Percentiles rank a stretch among this genome's conserved stretches.
Evolutionary conservation across 2,888 invertebrate species (phyloP).

Genomic region (Caradrina kadenii): DNA sequence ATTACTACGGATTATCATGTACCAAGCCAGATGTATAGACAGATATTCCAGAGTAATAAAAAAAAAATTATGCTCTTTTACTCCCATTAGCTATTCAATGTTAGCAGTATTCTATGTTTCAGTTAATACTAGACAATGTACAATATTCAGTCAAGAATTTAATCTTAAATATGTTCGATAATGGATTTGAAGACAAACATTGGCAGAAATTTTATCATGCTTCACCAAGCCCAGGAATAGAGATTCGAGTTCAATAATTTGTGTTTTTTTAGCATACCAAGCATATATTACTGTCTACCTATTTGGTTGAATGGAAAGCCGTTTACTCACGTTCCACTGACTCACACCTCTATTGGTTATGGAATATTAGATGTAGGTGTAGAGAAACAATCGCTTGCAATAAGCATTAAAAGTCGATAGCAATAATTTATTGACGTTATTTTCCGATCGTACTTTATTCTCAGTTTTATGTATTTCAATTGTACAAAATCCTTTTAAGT

Average conservation of each 20-base stretch:
- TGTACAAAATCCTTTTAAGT: slow-evolving; percentile 10
- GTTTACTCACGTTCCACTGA: slow-evolving; percentile 63
- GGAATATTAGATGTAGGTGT: slow-evolving; percentile 56
- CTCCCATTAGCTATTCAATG: background rate
- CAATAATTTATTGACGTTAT: slow-evolving; percentile 33
- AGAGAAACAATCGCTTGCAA: slow-evolving; percentile 43
- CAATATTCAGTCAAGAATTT: background rate
- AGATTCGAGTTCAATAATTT: slow-evolving; percentile 6
- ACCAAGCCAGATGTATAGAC: slow-evolving; percentile 23
- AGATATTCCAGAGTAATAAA: background rate
- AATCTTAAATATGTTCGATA: slow-evolving; percentile 11
- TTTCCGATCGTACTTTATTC: slow-evolving; percentile 30
- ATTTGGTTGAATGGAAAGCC: slow-evolving; percentile 55
- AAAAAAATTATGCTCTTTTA: background rate
- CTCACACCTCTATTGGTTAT: slow-evolving; percentile 51
- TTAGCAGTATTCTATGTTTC: background rate
- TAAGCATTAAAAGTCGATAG: slow-evolving; percentile 44
- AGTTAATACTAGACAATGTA: background rate
- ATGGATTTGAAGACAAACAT: slow-evolving; percentile 8
- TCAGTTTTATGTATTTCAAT: slow-evolving; percentile 29
- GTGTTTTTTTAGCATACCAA: slow-evolving; percentile 18
- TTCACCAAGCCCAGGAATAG: slow-evolving; percentile 1
- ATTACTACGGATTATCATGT: slow-evolving; percentile 27
- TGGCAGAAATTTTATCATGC: background rate
- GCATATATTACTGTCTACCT: slow-evolving; percentile 34